phyloP scores from a whole-genome alignment of 2,797 vertebrate species.

The Ceryle rudis region DNA sequence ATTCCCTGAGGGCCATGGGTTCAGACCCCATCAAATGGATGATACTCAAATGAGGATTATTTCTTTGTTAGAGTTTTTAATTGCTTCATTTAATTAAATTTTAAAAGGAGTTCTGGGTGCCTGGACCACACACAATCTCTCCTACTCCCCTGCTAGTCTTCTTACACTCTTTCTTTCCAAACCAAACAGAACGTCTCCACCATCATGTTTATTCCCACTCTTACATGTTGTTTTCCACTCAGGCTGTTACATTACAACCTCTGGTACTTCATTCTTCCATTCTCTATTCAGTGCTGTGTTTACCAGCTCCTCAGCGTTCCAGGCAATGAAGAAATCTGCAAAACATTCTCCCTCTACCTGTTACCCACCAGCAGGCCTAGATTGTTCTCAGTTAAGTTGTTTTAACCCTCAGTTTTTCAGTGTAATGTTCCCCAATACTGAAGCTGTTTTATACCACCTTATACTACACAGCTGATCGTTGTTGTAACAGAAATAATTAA shows the following conservation, averaged over 20 bases:
- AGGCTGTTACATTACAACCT: background rate
- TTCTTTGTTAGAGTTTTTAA: background rate
- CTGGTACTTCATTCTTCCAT: background rate
- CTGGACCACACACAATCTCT: background rate
- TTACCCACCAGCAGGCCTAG: background rate
- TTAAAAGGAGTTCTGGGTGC: background rate
- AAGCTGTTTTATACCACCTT: background rate
- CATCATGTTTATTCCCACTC: background rate
- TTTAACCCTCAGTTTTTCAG: background rate
- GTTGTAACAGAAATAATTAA: background rate
- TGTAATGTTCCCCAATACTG: background rate
- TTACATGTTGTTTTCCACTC: background rate
- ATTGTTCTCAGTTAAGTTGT: background rate
- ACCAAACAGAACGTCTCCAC: background rate
- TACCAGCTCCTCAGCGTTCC: background rate
- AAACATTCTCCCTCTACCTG: background rate
- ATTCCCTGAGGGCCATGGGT: background rate
- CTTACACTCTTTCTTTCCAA: background rate
- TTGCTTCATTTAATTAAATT: background rate
- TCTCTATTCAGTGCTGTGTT: background rate
- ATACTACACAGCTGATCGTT: accelerated
- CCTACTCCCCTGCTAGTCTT: background rate
- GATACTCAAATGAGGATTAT: background rate
- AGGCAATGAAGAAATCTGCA: background rate
- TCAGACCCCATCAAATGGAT: background rate